Conservation (phyloP, 2,888 invertebrate species). For the Ichneumoninae sp. region DNA sequence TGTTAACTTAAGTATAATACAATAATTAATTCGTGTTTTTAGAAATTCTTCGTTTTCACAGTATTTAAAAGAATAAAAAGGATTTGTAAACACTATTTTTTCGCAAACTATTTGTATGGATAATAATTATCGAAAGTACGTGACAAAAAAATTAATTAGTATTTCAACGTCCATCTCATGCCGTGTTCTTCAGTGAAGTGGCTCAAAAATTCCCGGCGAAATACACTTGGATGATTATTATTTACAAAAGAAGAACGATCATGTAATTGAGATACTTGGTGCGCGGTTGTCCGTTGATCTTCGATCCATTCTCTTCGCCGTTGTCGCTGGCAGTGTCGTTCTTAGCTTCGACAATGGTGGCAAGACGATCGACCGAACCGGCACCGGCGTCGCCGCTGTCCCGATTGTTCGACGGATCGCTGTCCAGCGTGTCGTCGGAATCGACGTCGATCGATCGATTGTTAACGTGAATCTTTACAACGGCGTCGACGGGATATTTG, state of each 20-base stretch:
- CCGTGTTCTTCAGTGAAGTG: not conserved
- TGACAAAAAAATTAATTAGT: too few species aligned
- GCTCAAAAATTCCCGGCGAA: not conserved
- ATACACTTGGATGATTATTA: constrained; percentile 45
- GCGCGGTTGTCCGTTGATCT: constrained; percentile 77
- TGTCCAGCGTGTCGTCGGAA: constrained; percentile 77
- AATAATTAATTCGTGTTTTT: not conserved
- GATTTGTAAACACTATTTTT: not conserved
- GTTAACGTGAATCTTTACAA: constrained; percentile 79
- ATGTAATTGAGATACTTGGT: constrained; percentile 81
- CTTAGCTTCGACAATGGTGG: constrained; percentile 80
- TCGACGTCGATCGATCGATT: constrained; percentile 78
- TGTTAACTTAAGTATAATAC: not conserved
- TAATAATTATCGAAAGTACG: too few species aligned
- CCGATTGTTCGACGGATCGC: constrained; percentile 69
- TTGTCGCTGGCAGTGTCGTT: constrained; percentile 78
- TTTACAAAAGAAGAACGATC: constrained; percentile 82
- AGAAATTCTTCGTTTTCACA: not conserved
- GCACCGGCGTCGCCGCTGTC: constrained; percentile 32
- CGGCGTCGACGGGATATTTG: constrained; percentile 77
- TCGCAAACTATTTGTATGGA: not conserved
- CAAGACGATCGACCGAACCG: constrained; percentile 75
- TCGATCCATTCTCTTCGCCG: constrained; percentile 76
- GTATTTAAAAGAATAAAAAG: too few species aligned
- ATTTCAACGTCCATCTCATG: not conserved